Evolutionary conservation across 2,888 invertebrate species (phyloP).

Genomic region (Xestia rhomboidea): DNA sequence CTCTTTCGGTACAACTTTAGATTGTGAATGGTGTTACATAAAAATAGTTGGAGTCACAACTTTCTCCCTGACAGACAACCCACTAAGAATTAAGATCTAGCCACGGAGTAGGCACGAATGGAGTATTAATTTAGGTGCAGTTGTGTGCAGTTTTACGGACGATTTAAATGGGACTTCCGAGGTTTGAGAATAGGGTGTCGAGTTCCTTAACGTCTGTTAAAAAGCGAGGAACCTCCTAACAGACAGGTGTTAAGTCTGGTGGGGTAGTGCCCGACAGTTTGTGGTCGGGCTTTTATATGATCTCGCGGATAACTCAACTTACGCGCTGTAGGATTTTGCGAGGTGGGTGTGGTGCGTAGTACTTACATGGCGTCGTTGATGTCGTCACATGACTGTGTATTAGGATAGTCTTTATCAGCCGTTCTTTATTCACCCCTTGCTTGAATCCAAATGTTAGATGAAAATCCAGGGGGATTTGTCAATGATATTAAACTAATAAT

Average conservation of each 20-base stretch:
- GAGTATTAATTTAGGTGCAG: conserved; percentile 1
- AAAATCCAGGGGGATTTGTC: background rate
- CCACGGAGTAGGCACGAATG: conserved; percentile 24
- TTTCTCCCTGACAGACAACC: conserved; percentile 41
- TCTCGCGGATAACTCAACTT: background rate
- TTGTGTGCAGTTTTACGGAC: too few relatives aligned
- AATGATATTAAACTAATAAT: background rate
- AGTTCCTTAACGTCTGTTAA: background rate
- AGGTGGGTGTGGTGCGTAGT: background rate
- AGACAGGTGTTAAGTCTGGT: background rate
- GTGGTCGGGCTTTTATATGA: background rate
- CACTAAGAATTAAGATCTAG: conserved; percentile 38
- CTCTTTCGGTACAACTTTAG: background rate
- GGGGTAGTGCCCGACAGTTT: background rate
- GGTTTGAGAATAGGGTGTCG: background rate
- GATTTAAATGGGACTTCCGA: background rate
- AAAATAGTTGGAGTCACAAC: conserved; percentile 39
- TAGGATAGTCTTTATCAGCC: background rate
- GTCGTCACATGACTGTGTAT: background rate
- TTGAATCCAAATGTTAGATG: background rate
- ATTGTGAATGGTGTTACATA: conserved; percentile 31
- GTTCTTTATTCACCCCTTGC: background rate
- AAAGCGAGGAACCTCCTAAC: background rate
- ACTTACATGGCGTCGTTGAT: background rate
- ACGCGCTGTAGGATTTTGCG: background rate